Evolutionary conservation across 2,888 invertebrate genomes (phyloP), one percentile per base, ranked within the genome.

Genomic region (Spisula solida): DNA sequence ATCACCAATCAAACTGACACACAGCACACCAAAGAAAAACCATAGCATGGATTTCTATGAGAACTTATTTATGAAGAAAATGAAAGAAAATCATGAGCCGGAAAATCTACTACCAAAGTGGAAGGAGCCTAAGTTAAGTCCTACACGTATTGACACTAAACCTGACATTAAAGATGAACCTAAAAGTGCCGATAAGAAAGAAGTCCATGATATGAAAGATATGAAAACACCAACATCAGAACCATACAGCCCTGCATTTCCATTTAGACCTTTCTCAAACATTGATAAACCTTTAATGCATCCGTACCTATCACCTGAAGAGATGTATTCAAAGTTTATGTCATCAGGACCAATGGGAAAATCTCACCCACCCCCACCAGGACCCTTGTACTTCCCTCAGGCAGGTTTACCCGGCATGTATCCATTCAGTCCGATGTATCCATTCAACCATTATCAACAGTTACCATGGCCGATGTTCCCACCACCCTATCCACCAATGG

Each of bases 391-490:
- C 82, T 95, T 94, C 82, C 94, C 94, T n/a, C 93, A 93, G 34
- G 88, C 94, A 48, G 88, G 93, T 18, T 60, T 94, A 70, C 94
- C 94, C 25, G 90, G 91, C 18, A 90, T 95, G 87, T 95, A 92
- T 56, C 93, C 93, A 2, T 92, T 93, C 88, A 93, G 91, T 81
- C 91, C 91, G 0, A 91, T 92, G 89, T 90, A 93, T 25, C 93
- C 94, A 66, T 93, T 94, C 81, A 92, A 90, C 47, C 94, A 94
- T 2, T 94, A 94, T 87, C 94, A 94, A n/a, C 91, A 92, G 79
- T 83, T 95, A 78, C 93, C 93, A 10, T 95, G 95, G 95, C 95
- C 95, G 5, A 92, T 95, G 92, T 94, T 94, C 82, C 94, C 94
- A 34, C 92, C 93, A 20, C 90, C 93, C 18, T 93, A 89, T 80